Conservation (phyloP, 2,888 invertebrate genomes). For the Ichneumon xanthorius region DNA sequence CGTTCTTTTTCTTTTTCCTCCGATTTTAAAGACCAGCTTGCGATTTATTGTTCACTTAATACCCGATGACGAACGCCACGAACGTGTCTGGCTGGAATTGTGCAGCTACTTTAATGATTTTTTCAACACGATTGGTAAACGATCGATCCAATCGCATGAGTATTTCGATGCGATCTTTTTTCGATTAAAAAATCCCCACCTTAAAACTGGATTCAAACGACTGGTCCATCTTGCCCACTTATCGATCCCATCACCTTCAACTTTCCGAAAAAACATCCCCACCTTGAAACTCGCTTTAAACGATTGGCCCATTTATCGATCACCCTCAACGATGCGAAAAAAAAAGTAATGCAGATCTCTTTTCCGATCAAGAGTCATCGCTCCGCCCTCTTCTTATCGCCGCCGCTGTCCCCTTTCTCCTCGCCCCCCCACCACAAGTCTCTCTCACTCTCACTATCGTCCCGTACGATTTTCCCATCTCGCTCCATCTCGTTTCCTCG, state of each 20-base stretch:
- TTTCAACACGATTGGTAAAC: background rate
- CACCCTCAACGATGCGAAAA: background rate
- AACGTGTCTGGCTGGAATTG: background rate
- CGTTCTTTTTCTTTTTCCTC: background rate
- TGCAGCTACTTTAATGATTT: background rate
- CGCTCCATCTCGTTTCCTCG: constrained; percentile 20
- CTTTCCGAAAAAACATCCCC: background rate
- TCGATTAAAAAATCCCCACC: background rate
- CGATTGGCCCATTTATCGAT: background rate
- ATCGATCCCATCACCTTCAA: background rate
- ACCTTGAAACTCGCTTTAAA: background rate
- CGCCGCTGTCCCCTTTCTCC: constrained; percentile 24
- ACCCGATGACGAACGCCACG: background rate
- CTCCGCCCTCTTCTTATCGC: constrained; percentile 45
- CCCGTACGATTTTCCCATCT: constrained; percentile 1
- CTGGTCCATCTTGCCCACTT: background rate
- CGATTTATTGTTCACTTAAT: background rate
- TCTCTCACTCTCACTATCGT: constrained; percentile 37
- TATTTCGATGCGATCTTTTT: background rate
- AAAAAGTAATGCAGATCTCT: background rate
- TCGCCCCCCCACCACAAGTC: background rate
- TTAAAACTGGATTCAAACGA: background rate
- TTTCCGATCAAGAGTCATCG: constrained; percentile 36
- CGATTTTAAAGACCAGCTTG: background rate
- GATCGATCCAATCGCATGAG: background rate